phyloP scores from a whole-genome alignment of 2,888 invertebrate species.

The Ophion ventricosus region DNA sequence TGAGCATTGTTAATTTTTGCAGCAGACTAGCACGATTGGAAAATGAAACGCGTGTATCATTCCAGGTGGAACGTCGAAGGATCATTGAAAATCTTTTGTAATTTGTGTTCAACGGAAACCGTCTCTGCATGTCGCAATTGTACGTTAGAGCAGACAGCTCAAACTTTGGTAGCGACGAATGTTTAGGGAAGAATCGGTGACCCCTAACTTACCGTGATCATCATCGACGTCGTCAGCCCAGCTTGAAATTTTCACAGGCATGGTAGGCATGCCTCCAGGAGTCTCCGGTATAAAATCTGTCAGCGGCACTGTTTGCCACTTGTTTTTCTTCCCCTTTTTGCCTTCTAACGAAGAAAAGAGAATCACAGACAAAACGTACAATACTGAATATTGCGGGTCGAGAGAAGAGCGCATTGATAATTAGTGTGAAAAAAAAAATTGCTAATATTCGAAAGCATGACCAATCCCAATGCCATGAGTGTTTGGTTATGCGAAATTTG shows the following conservation, averaged over 20 bases:
- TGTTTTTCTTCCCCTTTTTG: conserved; percentile 93
- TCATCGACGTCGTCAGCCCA: conserved; percentile 95
- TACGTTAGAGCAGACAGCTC: neutral
- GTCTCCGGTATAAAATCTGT: conserved; percentile 91
- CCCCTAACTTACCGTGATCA: conserved; percentile 86
- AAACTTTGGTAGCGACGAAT: neutral
- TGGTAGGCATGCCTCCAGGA: conserved; percentile 85
- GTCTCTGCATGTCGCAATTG: neutral
- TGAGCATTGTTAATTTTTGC: neutral
- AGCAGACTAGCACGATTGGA: too few relatives aligned
- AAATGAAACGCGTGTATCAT: neutral
- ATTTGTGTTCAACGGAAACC: neutral
- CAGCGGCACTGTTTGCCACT: conserved; percentile 90
- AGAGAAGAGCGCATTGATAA: neutral
- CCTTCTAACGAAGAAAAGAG: conserved; percentile 83
- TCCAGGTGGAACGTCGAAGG: neutral
- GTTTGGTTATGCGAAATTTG: conserved; percentile 79
- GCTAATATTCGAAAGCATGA: conserved; percentile 77
- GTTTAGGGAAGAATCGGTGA: neutral
- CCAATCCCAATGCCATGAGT: conserved; percentile 67
- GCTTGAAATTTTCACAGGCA: conserved; percentile 84
- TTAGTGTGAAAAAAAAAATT: conserved; percentile 39
- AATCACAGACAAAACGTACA: conserved; percentile 39
- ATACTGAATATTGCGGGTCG: neutral
- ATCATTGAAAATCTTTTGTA: neutral